A percentile compares a stretch with the other conserved stretches of the same genome.
These are phyloP conservation scores for Stenichneumon culpator DNA, from an alignment of 2,888 invertebrate species.

Conservation along the genomic window DNA sequence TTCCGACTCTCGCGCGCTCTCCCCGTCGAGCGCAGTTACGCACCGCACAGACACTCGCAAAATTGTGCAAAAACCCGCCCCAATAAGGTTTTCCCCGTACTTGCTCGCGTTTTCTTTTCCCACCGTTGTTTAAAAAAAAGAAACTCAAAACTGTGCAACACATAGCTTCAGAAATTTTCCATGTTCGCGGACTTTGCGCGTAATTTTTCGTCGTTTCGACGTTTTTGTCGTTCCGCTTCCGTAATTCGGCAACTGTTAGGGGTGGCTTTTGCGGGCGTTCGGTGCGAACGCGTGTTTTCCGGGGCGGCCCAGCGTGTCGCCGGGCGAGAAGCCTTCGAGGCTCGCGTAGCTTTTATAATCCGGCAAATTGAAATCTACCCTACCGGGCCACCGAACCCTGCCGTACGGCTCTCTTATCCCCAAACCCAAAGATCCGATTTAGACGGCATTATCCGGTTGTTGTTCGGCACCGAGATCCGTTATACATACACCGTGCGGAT, in stretches of 20 bases:
- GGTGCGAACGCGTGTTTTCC: conserved; percentile 9
- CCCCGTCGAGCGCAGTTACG: conserved; percentile 31
- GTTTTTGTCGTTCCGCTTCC: background rate
- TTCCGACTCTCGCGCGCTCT: conserved; percentile 16
- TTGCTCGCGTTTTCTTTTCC: conserved; percentile 30
- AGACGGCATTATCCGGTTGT: conserved; percentile 72
- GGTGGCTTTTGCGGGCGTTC: background rate
- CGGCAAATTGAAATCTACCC: conserved; percentile 71
- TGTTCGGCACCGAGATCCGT: conserved; percentile 68
- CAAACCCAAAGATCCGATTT: conserved; percentile 71
- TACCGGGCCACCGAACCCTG: conserved; percentile 43
- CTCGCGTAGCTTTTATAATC: conserved; percentile 70
- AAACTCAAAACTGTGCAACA: conserved; percentile 5
- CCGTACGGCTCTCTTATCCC: conserved; percentile 35
- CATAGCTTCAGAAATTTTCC: background rate
- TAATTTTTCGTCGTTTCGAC: background rate
- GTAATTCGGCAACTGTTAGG: background rate
- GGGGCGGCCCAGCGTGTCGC: conserved; percentile 39
- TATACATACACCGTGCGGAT: conserved; percentile 61
- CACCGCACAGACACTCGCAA: conserved; percentile 48
- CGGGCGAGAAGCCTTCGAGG: conserved; percentile 55
- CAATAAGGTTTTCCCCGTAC: conserved; percentile 63
- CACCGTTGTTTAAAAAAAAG: conserved; percentile 29
- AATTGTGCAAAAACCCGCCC: conserved; percentile 63
- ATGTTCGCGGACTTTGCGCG: background rate